These are phyloP conservation scores for Drosophila elegans DNA, from an alignment of 1,140 invertebrate genomes.

Conservation along the genomic window DNA sequence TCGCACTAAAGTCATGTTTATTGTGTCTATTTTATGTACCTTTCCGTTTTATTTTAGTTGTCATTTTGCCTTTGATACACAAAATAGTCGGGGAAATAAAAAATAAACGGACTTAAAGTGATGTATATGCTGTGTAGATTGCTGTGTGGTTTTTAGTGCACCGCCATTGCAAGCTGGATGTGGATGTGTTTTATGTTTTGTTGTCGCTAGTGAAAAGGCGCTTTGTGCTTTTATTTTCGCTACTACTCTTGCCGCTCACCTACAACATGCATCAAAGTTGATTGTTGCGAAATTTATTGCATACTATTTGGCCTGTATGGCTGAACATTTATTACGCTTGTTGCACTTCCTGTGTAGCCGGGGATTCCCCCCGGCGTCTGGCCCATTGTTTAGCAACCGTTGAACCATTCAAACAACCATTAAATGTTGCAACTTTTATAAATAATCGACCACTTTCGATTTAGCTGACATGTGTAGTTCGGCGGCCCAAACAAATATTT, in stretches of 20 bases:
- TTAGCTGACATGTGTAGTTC: constrained; percentile 12
- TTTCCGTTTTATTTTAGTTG: constrained; percentile 12
- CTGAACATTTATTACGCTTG: constrained; percentile 81
- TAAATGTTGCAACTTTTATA: constrained; percentile 64
- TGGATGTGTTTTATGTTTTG: constrained; percentile 20
- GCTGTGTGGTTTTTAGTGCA: constrained; percentile 62
- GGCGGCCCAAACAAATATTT: not conserved
- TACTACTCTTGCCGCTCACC: constrained; percentile 49
- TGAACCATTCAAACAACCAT: constrained; percentile 76
- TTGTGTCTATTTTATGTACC: constrained; percentile 35
- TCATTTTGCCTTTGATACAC: constrained; percentile 24
- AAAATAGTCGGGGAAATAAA: constrained; percentile 23
- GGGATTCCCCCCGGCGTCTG: constrained; percentile 7
- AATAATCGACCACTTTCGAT: constrained; percentile 44
- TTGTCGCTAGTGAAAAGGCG: constrained; percentile 14
- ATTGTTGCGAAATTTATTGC: constrained; percentile 84
- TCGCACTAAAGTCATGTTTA: constrained; percentile 31
- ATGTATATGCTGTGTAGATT: constrained; percentile 66
- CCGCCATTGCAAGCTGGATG: constrained; percentile 42
- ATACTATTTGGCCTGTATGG: constrained; percentile 73
- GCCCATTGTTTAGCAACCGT: constrained; percentile 64
- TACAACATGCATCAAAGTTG: constrained; percentile 79
- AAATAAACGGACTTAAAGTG: constrained; percentile 60
- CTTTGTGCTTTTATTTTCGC: constrained; percentile 22
- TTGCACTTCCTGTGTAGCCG: constrained; percentile 60